Conservation (phyloP, 2,113 vertebrate genomes). For the Aleadryas rufinucha region DNA sequence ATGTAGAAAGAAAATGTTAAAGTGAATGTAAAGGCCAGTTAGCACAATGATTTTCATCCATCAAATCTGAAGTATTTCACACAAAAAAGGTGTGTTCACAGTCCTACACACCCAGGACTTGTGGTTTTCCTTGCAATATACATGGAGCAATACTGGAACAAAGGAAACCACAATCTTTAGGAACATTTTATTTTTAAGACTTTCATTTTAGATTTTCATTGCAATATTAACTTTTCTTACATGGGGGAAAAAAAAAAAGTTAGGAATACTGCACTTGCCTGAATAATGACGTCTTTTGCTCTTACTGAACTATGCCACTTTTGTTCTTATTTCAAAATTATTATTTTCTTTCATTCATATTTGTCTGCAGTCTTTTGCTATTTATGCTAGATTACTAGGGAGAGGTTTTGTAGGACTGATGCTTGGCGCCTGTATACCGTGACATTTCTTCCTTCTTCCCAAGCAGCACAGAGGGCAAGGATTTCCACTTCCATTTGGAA, state of each 20-base stretch:
- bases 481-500: neutral
- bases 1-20: neutral
- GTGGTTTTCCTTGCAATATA: neutral
- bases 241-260: neutral
- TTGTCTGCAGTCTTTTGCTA: neutral
- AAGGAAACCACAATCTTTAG: neutral
- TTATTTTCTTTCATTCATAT: neutral
- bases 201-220: neutral
- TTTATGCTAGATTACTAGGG: neutral
- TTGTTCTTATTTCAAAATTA: neutral
- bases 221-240: neutral
- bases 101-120: neutral
- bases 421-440: neutral
- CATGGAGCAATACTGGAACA: neutral
- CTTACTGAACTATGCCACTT: neutral
- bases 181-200: neutral
- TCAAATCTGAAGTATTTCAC: neutral
- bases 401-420: neutral
- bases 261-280: neutral
- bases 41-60: neutral
- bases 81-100: neutral
- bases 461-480: neutral
- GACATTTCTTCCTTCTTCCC: neutral
- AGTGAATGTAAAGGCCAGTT: neutral
- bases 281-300: neutral